Base-by-base conservation (phyloP, 2,113 vertebrate species). In the Nestor notabilis region DNA sequence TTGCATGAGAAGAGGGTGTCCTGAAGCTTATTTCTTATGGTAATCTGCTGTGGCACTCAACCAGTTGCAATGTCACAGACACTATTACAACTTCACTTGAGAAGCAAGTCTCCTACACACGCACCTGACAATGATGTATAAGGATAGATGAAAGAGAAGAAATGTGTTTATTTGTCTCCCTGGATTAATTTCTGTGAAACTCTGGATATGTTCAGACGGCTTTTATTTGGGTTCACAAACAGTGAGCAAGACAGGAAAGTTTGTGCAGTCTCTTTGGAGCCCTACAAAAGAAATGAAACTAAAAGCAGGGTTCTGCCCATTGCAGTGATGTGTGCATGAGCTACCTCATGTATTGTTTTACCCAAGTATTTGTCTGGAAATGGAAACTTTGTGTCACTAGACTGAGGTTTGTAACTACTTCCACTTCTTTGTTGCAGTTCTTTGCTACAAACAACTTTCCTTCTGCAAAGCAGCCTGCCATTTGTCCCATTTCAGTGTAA, bases 301-400 rank as follows among this genome's bases (percentile, higher is more conserved):
- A 10, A 64, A 71, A 75, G 33, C 68, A 31, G 60, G 35, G n/a
- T 20, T 44, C n/a, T 76, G 70, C 5, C 3, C 17, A 2, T n/a
- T 1, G 1, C 18, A 6, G 5, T 10, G 25, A 4, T n/a, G 21
- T 11, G 68, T 25, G 0, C 11, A 5, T 23, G 29, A 83, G 5
- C 19, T n/a, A 2, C 19, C 11, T 31, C 5, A 0, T 19, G 17
- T 29, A 3, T 68, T 43, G 12, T 49, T 27, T 9, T 20, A 41
- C 35, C 69, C 37, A 85, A 83, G 41, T 28, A 39, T 35, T 65
- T 61, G 17, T 35, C 35, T 76, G 7, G n/a, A 65, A 56, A 31
- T 31, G 31, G 37, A 46, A 89, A 56, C 49, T 83, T 86, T 78
- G 29, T 65, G 18, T 78, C 20, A 1, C 14, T 39, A 27, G 19